Percentiles rank a stretch among this genome's conserved stretches.
These are phyloP conservation scores for Pseudococcus longispinus DNA, from an alignment of 2,888 invertebrate species.

Conservation along the genomic window DNA sequence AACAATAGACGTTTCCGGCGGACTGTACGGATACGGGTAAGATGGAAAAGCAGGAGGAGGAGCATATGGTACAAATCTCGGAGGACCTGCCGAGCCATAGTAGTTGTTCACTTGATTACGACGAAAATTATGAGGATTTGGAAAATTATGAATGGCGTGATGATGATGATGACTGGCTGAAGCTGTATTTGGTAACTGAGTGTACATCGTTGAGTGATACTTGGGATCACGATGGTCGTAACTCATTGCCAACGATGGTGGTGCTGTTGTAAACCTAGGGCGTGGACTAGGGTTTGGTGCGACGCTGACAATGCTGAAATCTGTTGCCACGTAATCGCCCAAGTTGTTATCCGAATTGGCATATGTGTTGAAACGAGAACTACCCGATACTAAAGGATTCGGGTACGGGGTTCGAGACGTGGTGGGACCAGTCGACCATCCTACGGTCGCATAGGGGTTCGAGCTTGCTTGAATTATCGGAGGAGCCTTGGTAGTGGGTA, in stretches of 20 bases:
- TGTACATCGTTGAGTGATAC: neutral
- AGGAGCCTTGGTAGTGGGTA: neutral
- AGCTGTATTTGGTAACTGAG: neutral
- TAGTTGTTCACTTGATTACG: slow-evolving; percentile 27
- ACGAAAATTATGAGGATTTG: slow-evolving; percentile 35
- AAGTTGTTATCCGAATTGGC: slow-evolving; percentile 24
- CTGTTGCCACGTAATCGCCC: neutral
- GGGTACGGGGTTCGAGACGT: neutral
- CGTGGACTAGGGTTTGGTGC: neutral
- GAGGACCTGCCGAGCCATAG: slow-evolving; percentile 23
- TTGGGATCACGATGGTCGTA: neutral
- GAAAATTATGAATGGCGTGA: slow-evolving; percentile 6
- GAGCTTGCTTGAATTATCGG: neutral
- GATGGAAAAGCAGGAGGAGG: neutral
- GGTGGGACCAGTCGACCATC: neutral
- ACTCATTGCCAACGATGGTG: neutral
- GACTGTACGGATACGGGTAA: neutral
- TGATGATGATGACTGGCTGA: neutral
- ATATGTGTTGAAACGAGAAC: slow-evolving; percentile 41
- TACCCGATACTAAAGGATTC: slow-evolving; percentile 40
- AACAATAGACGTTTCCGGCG: slow-evolving; percentile 49
- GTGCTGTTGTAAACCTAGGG: neutral
- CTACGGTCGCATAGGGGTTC: neutral
- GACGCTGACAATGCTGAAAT: slow-evolving; percentile 48
- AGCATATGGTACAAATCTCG: neutral